Evolutionary conservation across 1,140 invertebrate genomes (phyloP).

Genomic region (Philotrypesis tridentata): DNA sequence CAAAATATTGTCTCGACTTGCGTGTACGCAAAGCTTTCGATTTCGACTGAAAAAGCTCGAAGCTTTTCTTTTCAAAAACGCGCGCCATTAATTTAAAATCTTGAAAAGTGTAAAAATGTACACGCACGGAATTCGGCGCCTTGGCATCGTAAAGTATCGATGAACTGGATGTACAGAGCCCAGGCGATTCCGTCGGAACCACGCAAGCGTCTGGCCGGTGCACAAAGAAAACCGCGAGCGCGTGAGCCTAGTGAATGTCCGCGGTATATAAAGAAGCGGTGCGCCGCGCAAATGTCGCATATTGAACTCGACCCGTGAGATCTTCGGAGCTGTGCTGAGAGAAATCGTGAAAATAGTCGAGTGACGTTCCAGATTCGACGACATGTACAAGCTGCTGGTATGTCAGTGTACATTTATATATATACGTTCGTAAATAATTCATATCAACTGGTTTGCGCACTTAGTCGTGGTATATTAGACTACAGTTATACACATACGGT

Average conservation of each 20-base stretch:
- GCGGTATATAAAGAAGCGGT: constrained; percentile 60
- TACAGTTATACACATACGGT: too few relatives aligned
- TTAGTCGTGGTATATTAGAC: too few relatives aligned
- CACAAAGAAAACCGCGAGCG: too few relatives aligned
- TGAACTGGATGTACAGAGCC: too few relatives aligned
- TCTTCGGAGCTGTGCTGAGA: constrained; percentile 30
- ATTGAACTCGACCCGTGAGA: constrained; percentile 34
- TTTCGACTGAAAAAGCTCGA: neutral
- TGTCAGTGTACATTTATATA: too few relatives aligned
- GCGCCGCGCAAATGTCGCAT: constrained; percentile 49
- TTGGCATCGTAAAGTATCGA: too few relatives aligned
- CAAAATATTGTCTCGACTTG: too few relatives aligned
- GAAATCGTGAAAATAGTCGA: constrained; percentile 42
- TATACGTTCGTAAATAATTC: neutral
- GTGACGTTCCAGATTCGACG: constrained; percentile 20
- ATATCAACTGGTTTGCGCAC: too few relatives aligned
- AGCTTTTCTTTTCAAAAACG: neutral
- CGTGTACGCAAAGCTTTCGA: too few relatives aligned
- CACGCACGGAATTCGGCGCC: too few relatives aligned
- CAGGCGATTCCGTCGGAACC: neutral
- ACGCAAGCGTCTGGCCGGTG: neutral
- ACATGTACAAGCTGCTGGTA: neutral
- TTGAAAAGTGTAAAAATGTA: neutral
- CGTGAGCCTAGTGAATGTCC: constrained; percentile 60
- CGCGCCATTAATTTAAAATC: too few relatives aligned